Conservation (phyloP, 2,797 vertebrate genomes). For the Dendrocincla fuliginosa region DNA sequence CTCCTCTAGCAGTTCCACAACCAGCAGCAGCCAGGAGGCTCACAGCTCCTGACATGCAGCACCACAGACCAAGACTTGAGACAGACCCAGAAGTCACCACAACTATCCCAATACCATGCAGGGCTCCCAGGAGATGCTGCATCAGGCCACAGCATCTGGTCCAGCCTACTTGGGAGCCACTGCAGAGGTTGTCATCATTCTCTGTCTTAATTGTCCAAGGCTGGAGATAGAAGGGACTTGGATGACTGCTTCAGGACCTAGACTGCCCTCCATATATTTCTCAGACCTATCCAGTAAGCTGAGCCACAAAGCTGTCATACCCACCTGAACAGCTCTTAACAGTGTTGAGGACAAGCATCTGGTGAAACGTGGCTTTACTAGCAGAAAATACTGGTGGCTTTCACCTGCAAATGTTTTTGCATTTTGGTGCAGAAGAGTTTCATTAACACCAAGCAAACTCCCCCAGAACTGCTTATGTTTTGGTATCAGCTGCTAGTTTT, state of each 20-base stretch:
- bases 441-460: neutral
- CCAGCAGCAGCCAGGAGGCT: neutral
- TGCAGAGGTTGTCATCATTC: neutral
- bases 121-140: neutral
- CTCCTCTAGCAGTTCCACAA: neutral
- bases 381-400: neutral
- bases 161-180: neutral
- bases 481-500: neutral
- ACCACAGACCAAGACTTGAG: neutral
- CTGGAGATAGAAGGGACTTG: neutral
- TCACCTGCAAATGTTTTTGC: neutral
- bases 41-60: neutral
- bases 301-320: neutral
- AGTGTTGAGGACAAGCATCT: neutral
- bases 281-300: neutral
- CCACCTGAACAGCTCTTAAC: neutral
- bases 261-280: neutral
- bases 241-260: neutral
- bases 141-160: neutral
- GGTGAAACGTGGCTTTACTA: neutral
- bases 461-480: neutral
- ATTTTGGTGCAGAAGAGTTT: neutral
- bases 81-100: neutral
- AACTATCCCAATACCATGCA: neutral
- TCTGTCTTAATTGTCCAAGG: neutral